phyloP scores from a whole-genome alignment of 2,888 invertebrate genomes.

The Pammene aurita region DNA sequence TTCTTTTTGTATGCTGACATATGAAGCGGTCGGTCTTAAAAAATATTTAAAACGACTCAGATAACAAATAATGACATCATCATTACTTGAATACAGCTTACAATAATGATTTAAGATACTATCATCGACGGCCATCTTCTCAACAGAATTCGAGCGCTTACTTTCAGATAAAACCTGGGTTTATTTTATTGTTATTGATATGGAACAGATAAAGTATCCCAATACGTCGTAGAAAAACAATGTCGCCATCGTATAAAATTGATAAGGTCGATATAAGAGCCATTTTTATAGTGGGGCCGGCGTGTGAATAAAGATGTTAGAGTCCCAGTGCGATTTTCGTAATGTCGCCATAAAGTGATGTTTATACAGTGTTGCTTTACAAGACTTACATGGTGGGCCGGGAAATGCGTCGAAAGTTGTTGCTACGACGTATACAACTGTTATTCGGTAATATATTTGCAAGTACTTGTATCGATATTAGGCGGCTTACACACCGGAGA shows the following conservation, averaged over 20 bases:
- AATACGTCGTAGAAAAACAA: conserved; percentile 43
- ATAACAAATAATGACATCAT: conserved; percentile 36
- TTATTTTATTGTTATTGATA: conserved; percentile 58
- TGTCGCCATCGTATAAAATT: conserved; percentile 54
- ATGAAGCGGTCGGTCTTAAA: conserved; percentile 8
- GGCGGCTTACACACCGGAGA: too few relatives aligned
- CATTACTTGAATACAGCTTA: conserved; percentile 35
- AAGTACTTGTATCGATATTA: too few relatives aligned
- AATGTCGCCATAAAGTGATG: conserved; percentile 40
- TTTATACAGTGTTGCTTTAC: conserved; percentile 40
- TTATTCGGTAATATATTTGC: neutral
- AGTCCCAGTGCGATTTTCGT: conserved; percentile 42
- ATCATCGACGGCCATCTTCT: conserved; percentile 33
- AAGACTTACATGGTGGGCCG: conserved; percentile 29
- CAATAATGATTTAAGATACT: conserved; percentile 40
- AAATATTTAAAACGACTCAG: conserved; percentile 16
- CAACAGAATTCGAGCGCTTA: conserved; percentile 40
- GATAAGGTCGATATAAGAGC: conserved; percentile 50
- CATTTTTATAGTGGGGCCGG: conserved; percentile 45
- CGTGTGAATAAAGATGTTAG: conserved; percentile 40
- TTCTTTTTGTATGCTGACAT: too few relatives aligned
- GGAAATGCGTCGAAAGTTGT: conserved; percentile 14
- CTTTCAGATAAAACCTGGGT: conserved; percentile 44
- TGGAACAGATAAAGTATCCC: conserved; percentile 52
- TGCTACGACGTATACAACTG: conserved; percentile 22